Base-by-base conservation (phyloP, 2,888 invertebrate species). In the Acanthococcus lagerstroemiae region DNA sequence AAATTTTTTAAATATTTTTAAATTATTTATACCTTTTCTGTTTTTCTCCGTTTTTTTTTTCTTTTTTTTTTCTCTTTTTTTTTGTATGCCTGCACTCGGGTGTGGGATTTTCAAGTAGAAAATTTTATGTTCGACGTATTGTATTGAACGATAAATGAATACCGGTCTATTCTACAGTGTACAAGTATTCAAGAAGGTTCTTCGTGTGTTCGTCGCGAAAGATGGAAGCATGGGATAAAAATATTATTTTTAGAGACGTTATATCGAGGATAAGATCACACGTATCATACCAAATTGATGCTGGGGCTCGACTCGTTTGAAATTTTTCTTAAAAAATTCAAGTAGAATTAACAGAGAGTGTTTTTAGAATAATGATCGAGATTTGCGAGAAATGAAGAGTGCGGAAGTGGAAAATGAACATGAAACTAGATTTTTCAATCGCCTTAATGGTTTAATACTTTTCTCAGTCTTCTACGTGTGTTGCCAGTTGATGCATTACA, bases 1-100 rank as follows among this genome's bases (percentile, higher is more conserved):
- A 63, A 63, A 63, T 63, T 63, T 63, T 63, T 63, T 63, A 54
- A 63, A 63, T 63, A 63, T 63, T 63, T 63, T 63, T 63, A 63
- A 63, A 63, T 63, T 63, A 63, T 63, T 63, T 63, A 63, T 63
- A 63, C 54, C 63, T 63, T n/a, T 60, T 63, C 63, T 63, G 63
- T 63, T 63, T 61, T 57, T 60, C 54, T 54, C 63, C 63, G 63
- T 63, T 63, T 63, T 63, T 63, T 63, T 54, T 63, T 54, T 50
- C 63, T 63, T n/a, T 60, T 63, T 54, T 63, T 52, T 63, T 63
- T 61, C 44, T 60, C 54, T 54, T 54, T 54, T 52, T 63, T 63
- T 63, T 63, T 63, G 37, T 63, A 54, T 63, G 37, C 63, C 63
- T 63, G 63, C 63, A 63, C 63, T 63, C 54, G 63, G 63, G 30